A percentile compares a stretch with the other conserved stretches of the same genome.
Evolutionary conservation across 2,888 invertebrate genomes (phyloP).

Genomic region (Notodonta dromedarius): DNA sequence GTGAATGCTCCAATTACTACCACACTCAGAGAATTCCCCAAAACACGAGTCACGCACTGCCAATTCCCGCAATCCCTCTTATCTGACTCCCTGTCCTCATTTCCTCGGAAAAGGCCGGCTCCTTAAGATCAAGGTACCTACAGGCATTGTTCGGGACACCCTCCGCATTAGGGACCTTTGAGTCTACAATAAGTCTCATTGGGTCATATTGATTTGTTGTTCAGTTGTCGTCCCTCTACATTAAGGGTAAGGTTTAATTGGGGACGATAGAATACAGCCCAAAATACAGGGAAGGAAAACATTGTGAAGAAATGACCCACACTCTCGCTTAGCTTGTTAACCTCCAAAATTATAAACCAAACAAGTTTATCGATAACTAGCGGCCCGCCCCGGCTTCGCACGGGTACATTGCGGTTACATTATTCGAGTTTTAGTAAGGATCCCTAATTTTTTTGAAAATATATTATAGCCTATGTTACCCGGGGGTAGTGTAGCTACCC

Average conservation of each 20-base stretch:
- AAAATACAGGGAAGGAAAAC: background rate
- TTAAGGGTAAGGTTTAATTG: conserved; percentile 1
- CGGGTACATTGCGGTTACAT: no score
- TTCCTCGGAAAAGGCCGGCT: conserved; percentile 29
- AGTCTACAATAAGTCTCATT: conserved; percentile 5
- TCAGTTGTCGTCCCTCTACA: background rate
- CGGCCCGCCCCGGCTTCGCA: no score
- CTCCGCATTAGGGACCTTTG: conserved; percentile 1
- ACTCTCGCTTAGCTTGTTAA: no score
- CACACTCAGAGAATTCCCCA: conserved; percentile 14
- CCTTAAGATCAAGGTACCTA: background rate
- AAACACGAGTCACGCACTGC: conserved; percentile 26
- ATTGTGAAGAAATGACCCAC: background rate
- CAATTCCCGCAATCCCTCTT: conserved; percentile 18
- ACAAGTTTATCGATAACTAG: no score
- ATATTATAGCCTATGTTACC: no score
- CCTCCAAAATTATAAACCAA: no score
- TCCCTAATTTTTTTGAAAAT: no score
- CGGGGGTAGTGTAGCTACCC: no score
- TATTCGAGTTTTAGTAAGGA: no score
- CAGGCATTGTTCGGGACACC: conserved; percentile 3
- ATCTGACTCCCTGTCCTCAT: conserved; percentile 31
- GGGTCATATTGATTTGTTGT: conserved; percentile 4
- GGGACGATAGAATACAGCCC: background rate
- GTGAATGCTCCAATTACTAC: conserved; percentile 13